Evolutionary conservation across 2,113 vertebrate species (phyloP), one percentile per base, ranked within the genome.

Genomic region (Eidolon helvum): DNA sequence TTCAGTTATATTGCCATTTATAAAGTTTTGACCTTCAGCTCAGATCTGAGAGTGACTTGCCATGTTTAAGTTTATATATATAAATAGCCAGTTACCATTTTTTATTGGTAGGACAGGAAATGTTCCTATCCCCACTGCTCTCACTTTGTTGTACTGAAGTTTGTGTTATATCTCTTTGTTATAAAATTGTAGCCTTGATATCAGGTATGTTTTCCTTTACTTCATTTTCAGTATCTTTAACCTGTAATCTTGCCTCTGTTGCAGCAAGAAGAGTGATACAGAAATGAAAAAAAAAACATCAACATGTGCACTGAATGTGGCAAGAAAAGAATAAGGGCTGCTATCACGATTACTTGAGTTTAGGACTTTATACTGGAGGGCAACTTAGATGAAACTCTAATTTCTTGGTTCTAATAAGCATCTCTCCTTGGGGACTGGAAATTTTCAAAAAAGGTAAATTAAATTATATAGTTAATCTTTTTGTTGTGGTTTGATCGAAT

Each of bases 11-110:
- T 63, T 91, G 15, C 19, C 84, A 5, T 61, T 71, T 93, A 50
- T 78, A 88, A 88, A 77, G 48, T 84, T 87, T 96, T 94, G 75
- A 96, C 40, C 16, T 90, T 90, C 6, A 87, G 53, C 74, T 72
- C 59, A 77, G 33, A 28, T 53, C 88, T 65, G 24, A 43, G 10
- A 84, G 30, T 97, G 12, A 65, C 66, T 92, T 92, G 6, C 45
- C 10, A 50, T 61, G 16, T 94, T 40, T 55, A 92, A 89, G 71
- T 92, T 88, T 40, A 43, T 79, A 48, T 79, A 24, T 84, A 53
- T 87, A 84, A 45, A 45, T 65, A 71, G 9, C 12, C 57, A 74
- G 59, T 59, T 80, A 59, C n/a, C 82, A 33, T 61, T 93, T 87
- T 66, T 69, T 77, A 72, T 59, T 78, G 59, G 14, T 80, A 90